Base-by-base conservation (phyloP, 2,113 vertebrate genomes). In the Dolichotis patagonum region DNA sequence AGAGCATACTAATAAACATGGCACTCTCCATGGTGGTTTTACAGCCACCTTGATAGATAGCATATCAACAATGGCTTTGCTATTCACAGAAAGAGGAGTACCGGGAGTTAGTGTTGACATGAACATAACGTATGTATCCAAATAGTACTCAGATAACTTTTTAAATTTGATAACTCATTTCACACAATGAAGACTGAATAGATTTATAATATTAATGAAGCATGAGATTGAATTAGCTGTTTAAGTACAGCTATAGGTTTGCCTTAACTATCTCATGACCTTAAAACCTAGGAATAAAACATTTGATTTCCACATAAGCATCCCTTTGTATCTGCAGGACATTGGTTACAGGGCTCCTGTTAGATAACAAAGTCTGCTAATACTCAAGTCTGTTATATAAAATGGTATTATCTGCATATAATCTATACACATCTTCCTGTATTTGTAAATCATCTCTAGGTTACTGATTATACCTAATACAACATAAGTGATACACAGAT, bases 31-130 rank as follows among this genome's bases (percentile, higher is more conserved):
- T 0, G 99, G 99, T 4, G 99, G 99, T 0, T 2, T 99, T 96
- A 99, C 99, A 4, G 99, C 99, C 71, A 99, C 99, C 0, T 97
- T 99, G 32, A 98, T 99, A 43, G 99, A 99, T 30, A 67, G 96
- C 22, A 97, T 99, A 88, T 99, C 99, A 49, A 99, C 99, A 16
- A 0, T 98, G 94, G 99, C 99, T 0, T 98, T 99, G 93, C 30
- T 99, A 41, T 92, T 99, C 97, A 99, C 98, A 2, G 99, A 99
- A 87, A 98, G 99, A 97, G 99, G 98, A 52, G 1, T 20, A 0
- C 98, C 99, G 0, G 99, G 99, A 19, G 99, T 99, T 98, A 99
- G 99, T 8, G 99, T 99, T 60, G 99, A 99, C 93, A 99, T 99
- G 99, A 99, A 99, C 92, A 99, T 99, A 97, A 99, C 99, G 99